Base-by-base conservation (phyloP, 1,140 invertebrate genomes). In the Nylanderia fulva region DNA sequence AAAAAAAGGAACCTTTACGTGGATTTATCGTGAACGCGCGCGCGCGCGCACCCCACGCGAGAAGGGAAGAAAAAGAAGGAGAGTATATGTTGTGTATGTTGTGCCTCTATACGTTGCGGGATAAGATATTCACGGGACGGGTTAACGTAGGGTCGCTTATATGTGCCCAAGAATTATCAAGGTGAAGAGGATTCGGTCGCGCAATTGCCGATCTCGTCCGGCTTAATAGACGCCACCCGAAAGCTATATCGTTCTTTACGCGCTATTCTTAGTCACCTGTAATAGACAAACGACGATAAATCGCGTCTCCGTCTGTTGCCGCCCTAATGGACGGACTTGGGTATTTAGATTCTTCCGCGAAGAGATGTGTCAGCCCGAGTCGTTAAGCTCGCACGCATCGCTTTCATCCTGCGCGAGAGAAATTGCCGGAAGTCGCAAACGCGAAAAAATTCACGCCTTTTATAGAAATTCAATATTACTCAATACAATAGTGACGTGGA, bases 71-170 rank as follows among this genome's bases (percentile, higher is more conserved):
- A 77, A 66, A 86, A 52, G 48, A 42, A 56, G 24, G 29, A 76
- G 80, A 87, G 64, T 48, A 60, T n/a, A n/a, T n/a, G n/a, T n/a
- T n/a, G 27, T 66, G 83, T 74, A 72, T 66, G 69, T 89, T 87
- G 82, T 83, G 84, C 77, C 77, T 87, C 83, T 76, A 89, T 80
- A 80, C 77, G 33, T 56, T 36, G 75, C 52, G 88, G 76, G 85
- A 90, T 89, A 89, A 89, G 83, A 90, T 89, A 90, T 80, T 85
- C 63, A 64, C 74, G 68, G 74, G 68, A 89, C 56, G 68, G 68
- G 36, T 89, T 89, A 89, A 89, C 79, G 60, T 86, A 84, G 69
- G 54, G 80, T 76, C 68, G 88, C 52, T 21, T 33, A 21, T 60
- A n/a, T 15, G 58, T n/a, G n/a, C 7, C 56, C 42, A 39, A 60